These are phyloP conservation scores for Elephantulus edwardii DNA, from an alignment of 2,113 vertebrate genomes.

Conservation along the genomic window DNA sequence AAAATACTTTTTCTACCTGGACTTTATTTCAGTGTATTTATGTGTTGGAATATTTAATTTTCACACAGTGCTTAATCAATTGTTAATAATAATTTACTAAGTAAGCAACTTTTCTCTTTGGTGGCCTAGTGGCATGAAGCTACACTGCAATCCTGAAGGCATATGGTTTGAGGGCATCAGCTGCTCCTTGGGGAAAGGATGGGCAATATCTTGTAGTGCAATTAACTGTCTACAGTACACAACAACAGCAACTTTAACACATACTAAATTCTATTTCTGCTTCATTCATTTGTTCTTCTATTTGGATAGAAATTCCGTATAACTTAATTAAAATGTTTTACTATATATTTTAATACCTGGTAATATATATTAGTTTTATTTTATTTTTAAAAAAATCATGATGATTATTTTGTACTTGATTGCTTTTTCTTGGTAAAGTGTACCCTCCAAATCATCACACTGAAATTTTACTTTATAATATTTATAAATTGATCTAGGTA, in stretches of 20 bases:
- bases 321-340: background rate
- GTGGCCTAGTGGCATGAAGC: no score
- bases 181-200: no score
- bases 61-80: background rate
- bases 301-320: background rate
- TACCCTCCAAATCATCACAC: background rate
- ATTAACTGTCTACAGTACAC: background rate
- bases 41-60: constrained; percentile 22
- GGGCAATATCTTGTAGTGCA: no score
- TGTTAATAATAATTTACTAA: no score
- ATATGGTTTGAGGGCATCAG: no score
- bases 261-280: constrained; percentile 5
- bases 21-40: constrained; percentile 36
- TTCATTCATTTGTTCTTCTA: constrained; percentile 9
- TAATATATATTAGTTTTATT: background rate
- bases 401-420: background rate
- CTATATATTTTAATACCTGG: background rate
- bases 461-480: constrained; percentile 37
- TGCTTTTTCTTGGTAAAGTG: background rate
- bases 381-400: background rate
- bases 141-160: no score
- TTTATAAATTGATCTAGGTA: constrained; percentile 17
- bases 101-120: background rate
- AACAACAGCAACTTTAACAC: background rate
- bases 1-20: background rate